These are phyloP conservation scores for Nerophis ophidion DNA, from an alignment of 2,113 vertebrate genomes.

Conservation along the genomic window DNA sequence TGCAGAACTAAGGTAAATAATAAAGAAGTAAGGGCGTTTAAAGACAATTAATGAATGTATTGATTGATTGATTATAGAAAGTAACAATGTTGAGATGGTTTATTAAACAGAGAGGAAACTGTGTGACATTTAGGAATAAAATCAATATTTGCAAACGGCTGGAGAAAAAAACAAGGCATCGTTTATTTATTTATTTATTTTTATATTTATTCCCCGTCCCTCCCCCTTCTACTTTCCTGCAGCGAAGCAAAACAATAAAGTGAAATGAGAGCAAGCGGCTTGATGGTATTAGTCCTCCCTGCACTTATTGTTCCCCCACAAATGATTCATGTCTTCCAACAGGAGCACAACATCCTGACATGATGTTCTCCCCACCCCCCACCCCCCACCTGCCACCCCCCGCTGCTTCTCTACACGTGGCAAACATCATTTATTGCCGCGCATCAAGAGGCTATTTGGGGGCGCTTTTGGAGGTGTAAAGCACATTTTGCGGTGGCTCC, in stretches of 20 bases:
- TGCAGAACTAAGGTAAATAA: too few relatives aligned
- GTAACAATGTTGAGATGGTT: too few relatives aligned
- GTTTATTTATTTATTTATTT: background rate
- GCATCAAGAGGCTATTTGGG: too few relatives aligned
- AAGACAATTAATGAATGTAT: too few relatives aligned
- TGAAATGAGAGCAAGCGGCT: constrained; percentile 51
- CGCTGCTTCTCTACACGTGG: too few relatives aligned
- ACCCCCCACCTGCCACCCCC: too few relatives aligned
- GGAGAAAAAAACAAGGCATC: background rate
- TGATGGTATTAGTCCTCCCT: background rate
- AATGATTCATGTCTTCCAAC: constrained; percentile 25
- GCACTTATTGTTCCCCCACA: constrained; percentile 31
- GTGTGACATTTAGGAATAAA: constrained; percentile 3
- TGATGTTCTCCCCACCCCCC: constrained; percentile 7
- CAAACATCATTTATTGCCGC: too few relatives aligned
- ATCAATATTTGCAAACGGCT: background rate
- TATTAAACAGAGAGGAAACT: background rate
- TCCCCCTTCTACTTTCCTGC: background rate
- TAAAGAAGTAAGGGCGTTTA: too few relatives aligned
- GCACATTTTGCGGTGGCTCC: too few relatives aligned
- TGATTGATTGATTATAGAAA: too few relatives aligned
- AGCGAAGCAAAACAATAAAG: constrained; percentile 31
- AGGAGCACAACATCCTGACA: constrained; percentile 19
- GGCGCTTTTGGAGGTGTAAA: too few relatives aligned
- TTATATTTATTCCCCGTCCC: background rate